Percentiles rank a stretch among this genome's conserved stretches.
These are phyloP conservation scores for Urocynchramus pylzowi DNA, from an alignment of 2,113 vertebrate species.

Conservation along the genomic window DNA sequence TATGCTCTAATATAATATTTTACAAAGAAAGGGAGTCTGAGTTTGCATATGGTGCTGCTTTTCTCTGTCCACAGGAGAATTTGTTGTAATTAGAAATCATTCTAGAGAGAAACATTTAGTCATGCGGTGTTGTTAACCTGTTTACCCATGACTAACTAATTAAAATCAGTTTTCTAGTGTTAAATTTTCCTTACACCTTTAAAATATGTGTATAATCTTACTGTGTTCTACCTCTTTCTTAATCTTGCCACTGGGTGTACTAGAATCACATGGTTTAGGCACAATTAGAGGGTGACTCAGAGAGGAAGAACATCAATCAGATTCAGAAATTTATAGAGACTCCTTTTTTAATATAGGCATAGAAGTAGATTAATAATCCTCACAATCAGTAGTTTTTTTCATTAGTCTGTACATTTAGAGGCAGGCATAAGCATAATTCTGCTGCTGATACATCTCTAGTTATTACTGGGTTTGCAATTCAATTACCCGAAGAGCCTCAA, in stretches of 20 bases:
- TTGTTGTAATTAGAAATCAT: not conserved
- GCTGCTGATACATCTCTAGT: constrained; percentile 50
- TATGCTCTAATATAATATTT: not conserved
- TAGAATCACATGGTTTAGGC: not conserved
- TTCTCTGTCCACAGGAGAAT: not conserved
- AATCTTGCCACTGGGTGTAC: not conserved
- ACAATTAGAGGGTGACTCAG: not conserved
- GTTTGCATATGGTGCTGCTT: not conserved
- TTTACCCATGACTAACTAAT: not conserved
- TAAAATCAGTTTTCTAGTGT: not conserved
- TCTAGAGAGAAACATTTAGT: not conserved
- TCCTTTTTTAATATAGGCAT: constrained; percentile 4
- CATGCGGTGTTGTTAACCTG: not conserved
- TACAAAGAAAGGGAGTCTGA: not conserved
- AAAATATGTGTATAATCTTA: not conserved
- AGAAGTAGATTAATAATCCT: constrained; percentile 50
- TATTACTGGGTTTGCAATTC: constrained; percentile 68
- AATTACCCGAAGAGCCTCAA: constrained; percentile 58
- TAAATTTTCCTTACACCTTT: not conserved
- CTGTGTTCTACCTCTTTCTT: not conserved
- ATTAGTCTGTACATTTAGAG: constrained; percentile 47
- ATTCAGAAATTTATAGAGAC: constrained; percentile 17
- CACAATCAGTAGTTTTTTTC: constrained; percentile 15
- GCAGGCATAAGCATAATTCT: constrained; percentile 39
- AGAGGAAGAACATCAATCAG: not conserved